phyloP scores from a whole-genome alignment of 1,140 invertebrate species.

The Tetramorium parvispinum region DNA sequence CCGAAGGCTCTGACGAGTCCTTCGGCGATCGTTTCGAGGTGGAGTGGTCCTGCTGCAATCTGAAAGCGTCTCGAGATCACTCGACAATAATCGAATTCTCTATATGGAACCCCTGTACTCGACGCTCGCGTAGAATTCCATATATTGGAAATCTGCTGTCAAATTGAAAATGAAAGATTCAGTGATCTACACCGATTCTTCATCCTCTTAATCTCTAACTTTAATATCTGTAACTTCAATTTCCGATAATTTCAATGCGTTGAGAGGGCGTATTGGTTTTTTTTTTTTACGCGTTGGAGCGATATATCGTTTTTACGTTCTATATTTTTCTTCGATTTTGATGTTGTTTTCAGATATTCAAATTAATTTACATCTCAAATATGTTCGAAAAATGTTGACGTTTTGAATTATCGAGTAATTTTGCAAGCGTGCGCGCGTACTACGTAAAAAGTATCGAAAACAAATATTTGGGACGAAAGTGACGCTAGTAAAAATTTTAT shows the following conservation, averaged over 20 bases:
- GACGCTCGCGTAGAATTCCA: neutral
- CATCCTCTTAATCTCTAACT: neutral
- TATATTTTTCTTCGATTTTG: slow-evolving; percentile 8
- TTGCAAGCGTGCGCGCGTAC: neutral
- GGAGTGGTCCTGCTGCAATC: slow-evolving; percentile 61
- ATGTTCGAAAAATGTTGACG: slow-evolving; percentile 7
- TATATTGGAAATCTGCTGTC: slow-evolving; percentile 16
- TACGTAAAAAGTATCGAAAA: slow-evolving; percentile 30
- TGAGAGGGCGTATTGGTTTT: neutral
- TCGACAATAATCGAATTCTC: slow-evolving; percentile 80
- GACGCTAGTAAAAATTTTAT: neutral
- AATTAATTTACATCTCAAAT: slow-evolving; percentile 34
- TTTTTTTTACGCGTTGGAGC: neutral
- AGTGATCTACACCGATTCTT: slow-evolving; percentile 6
- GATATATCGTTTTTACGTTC: neutral
- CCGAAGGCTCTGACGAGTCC: slow-evolving; percentile 25
- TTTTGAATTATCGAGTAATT: slow-evolving; percentile 25
- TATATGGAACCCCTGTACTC: neutral
- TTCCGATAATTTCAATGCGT: neutral
- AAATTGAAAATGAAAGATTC: slow-evolving; percentile 14
- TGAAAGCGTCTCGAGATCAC: slow-evolving; percentile 71
- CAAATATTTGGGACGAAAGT: neutral
- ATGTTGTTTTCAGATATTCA: slow-evolving; percentile 22
- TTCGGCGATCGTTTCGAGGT: slow-evolving; percentile 42
- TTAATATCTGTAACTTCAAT: neutral